Evolutionary conservation across 2,113 vertebrate species (phyloP).

Genomic region (Prinia subflava): DNA sequence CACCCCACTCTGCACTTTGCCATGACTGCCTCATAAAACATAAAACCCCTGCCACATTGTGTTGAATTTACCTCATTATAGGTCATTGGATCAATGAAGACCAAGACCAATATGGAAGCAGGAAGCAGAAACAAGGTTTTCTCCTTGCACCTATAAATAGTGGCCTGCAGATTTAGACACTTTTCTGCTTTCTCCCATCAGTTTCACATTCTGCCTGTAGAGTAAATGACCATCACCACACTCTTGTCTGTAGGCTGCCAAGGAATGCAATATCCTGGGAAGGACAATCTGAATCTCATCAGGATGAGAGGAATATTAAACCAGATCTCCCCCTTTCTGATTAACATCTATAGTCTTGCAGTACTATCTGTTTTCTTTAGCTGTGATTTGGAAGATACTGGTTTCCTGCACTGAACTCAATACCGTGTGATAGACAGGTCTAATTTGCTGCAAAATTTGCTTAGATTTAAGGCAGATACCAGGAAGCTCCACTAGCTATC

Average conservation of each 20-base stretch:
- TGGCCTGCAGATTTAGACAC: not conserved
- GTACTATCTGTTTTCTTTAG: not conserved
- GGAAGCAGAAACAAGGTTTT: not conserved
- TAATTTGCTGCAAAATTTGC: not conserved
- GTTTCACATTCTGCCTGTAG: not conserved
- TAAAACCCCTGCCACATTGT: not conserved
- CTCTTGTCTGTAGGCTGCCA: not conserved
- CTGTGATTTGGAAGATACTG: not conserved
- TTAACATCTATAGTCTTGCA: not conserved
- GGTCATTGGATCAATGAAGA: not conserved
- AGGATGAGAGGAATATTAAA: not conserved
- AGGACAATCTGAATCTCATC: not conserved
- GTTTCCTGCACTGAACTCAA: not conserved
- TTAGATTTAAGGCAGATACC: not conserved
- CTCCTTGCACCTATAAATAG: not conserved
- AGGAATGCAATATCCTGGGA: not conserved
- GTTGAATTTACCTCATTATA: not conserved
- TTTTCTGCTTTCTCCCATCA: not conserved
- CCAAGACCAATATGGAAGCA: not conserved
- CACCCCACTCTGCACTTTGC: not conserved
- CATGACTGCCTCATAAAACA: not conserved
- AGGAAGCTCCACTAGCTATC: not conserved
- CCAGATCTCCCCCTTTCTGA: not conserved
- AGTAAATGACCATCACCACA: not conserved
- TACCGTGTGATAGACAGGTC: not conserved